Evolutionary conservation across 2,888 invertebrate species (phyloP).

Genomic region (Tenthredo scrophulariae): DNA sequence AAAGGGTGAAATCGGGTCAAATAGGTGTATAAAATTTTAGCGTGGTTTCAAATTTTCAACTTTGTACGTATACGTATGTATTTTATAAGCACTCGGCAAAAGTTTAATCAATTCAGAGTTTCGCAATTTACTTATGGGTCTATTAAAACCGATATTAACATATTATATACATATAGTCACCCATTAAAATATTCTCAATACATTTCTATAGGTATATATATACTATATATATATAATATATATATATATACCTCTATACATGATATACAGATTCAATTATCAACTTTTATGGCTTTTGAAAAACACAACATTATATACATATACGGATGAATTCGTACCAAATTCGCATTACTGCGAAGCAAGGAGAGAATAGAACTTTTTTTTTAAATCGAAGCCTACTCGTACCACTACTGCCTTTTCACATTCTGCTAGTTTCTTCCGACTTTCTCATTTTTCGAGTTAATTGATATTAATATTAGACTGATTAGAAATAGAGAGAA

Average conservation of each 20-base stretch:
- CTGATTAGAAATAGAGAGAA: slow-evolving; percentile 9
- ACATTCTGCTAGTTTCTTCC: neutral
- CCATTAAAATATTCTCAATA: neutral
- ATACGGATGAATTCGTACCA: neutral
- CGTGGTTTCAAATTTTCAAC: slow-evolving; percentile 14
- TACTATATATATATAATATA: too few relatives aligned
- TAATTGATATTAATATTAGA: slow-evolving; percentile 19
- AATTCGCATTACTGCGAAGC: neutral
- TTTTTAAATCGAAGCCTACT: neutral
- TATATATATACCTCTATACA: neutral
- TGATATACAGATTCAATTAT: neutral
- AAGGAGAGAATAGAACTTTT: neutral
- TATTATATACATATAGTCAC: neutral
- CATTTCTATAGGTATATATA: neutral
- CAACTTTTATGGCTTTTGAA: neutral
- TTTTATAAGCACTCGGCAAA: neutral
- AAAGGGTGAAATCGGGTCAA: slow-evolving; percentile 55
- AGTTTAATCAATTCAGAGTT: neutral
- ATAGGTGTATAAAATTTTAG: slow-evolving; percentile 16
- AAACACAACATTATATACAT: neutral
- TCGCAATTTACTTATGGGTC: slow-evolving; percentile 3
- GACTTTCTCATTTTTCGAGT: neutral
- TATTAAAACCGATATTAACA: neutral
- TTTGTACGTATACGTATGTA: neutral
- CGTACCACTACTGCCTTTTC: neutral